Percentiles rank a stretch among this genome's conserved stretches.
Conservation (phyloP, 2,113 vertebrate species). For the Tringa solitaria region DNA sequence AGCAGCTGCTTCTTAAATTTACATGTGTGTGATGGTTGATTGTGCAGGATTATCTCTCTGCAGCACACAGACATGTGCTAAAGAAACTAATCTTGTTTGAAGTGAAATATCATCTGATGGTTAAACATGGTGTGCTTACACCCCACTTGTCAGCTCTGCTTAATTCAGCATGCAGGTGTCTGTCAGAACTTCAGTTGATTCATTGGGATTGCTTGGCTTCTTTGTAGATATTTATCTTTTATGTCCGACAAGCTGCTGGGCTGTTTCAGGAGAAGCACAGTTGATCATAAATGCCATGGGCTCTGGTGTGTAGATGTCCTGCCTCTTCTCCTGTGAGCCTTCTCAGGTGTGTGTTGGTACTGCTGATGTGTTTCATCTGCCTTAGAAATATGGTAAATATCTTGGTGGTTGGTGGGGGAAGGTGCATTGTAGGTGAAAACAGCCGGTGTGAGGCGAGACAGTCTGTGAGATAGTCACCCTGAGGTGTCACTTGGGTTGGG, state of each 20-base stretch:
- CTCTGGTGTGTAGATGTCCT: not conserved
- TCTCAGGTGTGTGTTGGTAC: accelerated
- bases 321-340: not conserved
- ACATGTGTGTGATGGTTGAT: not conserved
- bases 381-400: too few species aligned
- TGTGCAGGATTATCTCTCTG: not conserved
- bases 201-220: not conserved
- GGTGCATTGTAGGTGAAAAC: not conserved
- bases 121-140: conserved; percentile 25
- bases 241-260: not conserved
- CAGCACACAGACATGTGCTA: not conserved
- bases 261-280: not conserved
- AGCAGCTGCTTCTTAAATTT: not conserved
- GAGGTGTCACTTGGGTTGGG: not conserved
- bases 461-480: too few species aligned
- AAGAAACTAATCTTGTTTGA: not conserved
- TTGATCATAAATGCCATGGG: not conserved
- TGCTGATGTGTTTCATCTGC: accelerated
- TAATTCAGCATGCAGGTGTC: conserved; percentile 21
- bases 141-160: not conserved
- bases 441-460: not conserved
- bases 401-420: not conserved
- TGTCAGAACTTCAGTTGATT: conserved; percentile 7
- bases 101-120: not conserved
- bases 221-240: conserved; percentile 7